Conservation (phyloP, 2,888 invertebrate species). For the Catocala sponsa region DNA sequence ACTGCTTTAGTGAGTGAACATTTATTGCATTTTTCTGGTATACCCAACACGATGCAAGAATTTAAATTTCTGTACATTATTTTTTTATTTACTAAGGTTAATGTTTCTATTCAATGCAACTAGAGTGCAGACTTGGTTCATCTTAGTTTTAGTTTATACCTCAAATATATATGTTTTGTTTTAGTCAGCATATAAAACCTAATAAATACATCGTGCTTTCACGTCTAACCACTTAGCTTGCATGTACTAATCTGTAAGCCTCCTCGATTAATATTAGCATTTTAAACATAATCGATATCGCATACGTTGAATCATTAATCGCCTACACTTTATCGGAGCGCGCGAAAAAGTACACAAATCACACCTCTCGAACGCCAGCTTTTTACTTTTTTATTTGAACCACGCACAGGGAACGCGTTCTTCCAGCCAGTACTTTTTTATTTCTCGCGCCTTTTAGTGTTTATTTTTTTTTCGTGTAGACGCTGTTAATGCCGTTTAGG, state of each 20-base stretch:
- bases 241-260: constrained; percentile 26
- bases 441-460: constrained; percentile 60
- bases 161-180: background rate
- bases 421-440: constrained; percentile 58
- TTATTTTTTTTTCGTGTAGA: constrained; percentile 54
- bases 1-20: constrained; percentile 19
- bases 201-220: constrained; percentile 13
- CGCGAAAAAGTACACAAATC: constrained; percentile 84
- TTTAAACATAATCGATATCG: constrained; percentile 71
- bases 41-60: constrained; percentile 11
- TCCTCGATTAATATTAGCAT: constrained; percentile 47
- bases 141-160: background rate
- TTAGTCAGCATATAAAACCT: background rate
- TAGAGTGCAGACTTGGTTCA: background rate
- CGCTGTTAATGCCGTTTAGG: constrained; percentile 70
- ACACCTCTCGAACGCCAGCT: constrained; percentile 73
- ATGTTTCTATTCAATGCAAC: background rate
- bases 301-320: constrained; percentile 72
- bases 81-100: constrained; percentile 1
- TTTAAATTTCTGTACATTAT: constrained; percentile 8
- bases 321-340: constrained; percentile 73
- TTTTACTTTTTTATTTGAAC: constrained; percentile 60
- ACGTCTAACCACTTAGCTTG: constrained; percentile 20
- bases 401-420: constrained; percentile 72
- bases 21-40: constrained; percentile 18